These are phyloP conservation scores for Baryphthengus martii DNA, from an alignment of 2,113 vertebrate species.

Conservation along the genomic window DNA sequence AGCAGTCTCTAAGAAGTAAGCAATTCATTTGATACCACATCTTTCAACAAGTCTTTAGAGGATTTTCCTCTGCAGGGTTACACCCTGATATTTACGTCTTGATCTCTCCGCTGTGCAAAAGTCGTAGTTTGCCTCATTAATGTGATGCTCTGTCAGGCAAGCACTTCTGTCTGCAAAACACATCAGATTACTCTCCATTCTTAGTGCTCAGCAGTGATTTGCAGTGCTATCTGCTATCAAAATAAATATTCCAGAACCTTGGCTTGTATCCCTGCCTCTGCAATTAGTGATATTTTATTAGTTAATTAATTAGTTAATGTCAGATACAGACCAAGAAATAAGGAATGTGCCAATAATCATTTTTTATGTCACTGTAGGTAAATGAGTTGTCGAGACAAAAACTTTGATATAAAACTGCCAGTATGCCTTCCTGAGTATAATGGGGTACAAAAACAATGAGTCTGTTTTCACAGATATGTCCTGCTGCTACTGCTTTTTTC, in stretches of 20 bases:
- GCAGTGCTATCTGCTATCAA: conserved; percentile 15
- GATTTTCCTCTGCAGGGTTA: conserved; percentile 72
- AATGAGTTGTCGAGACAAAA: conserved; percentile 74
- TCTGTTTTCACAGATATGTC: conserved; percentile 54
- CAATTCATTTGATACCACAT: conserved; percentile 81
- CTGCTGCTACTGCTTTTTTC: not conserved
- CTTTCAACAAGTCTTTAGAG: conserved; percentile 76
- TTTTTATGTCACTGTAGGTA: conserved; percentile 64
- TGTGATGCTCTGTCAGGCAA: conserved; percentile 24
- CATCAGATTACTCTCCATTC: conserved; percentile 9
- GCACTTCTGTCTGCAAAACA: conserved; percentile 24
- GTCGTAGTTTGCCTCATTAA: conserved; percentile 31
- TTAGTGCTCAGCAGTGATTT: conserved; percentile 12
- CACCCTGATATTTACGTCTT: conserved; percentile 65
- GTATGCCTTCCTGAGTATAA: conserved; percentile 51
- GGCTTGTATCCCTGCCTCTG: conserved; percentile 12
- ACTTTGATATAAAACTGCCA: conserved; percentile 56
- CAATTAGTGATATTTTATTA: conserved; percentile 77
- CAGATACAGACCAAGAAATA: conserved; percentile 54
- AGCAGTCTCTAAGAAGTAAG: conserved; percentile 75
- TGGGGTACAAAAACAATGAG: conserved; percentile 58
- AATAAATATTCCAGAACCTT: conserved; percentile 1
- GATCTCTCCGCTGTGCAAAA: conserved; percentile 49
- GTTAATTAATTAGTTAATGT: conserved; percentile 70
- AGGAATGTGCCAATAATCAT: conserved; percentile 61